Conservation (phyloP, 1,140 invertebrate genomes). For the Proales similis region DNA sequence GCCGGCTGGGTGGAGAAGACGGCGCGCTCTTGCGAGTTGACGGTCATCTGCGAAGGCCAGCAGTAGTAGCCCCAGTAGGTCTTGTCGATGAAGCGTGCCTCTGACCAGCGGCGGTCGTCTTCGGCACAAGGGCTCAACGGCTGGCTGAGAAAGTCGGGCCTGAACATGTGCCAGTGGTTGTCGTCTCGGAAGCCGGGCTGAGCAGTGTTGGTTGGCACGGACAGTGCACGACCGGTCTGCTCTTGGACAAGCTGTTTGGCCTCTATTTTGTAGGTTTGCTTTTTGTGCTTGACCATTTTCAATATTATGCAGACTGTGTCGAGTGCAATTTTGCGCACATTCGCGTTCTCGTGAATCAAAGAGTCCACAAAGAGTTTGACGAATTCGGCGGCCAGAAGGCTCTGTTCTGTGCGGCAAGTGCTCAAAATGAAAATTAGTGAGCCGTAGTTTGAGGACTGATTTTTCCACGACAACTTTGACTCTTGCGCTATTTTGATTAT, state of each 20-base stretch:
- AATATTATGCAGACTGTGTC: constrained; percentile 24
- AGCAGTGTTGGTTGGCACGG: not conserved
- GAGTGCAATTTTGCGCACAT: constrained; percentile 22
- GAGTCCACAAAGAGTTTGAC: constrained; percentile 21
- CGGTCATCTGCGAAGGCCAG: constrained; percentile 64
- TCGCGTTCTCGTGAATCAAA: constrained; percentile 20
- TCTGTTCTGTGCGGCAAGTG: constrained; percentile 11
- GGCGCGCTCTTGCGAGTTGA: constrained; percentile 11
- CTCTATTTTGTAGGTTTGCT: not conserved
- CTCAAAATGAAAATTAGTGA: constrained; percentile 12
- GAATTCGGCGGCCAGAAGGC: constrained; percentile 7
- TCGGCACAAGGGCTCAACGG: no score
- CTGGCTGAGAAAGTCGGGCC: constrained; percentile 4
- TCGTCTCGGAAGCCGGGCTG: constrained; percentile 21
- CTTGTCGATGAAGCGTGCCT: constrained; percentile 60
- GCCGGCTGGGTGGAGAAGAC: not conserved
- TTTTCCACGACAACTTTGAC: constrained; percentile 19
- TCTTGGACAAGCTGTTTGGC: constrained; percentile 1
- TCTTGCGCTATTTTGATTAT: constrained; percentile 39
- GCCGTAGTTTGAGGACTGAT: constrained; percentile 18
- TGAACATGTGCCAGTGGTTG: constrained; percentile 22
- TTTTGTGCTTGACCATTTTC: constrained; percentile 26
- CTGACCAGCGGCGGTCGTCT: constrained; percentile 1
- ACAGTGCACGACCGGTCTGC: not conserved
- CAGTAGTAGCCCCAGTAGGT: constrained; percentile 67